Evolutionary conservation across 1,140 invertebrate genomes (phyloP).

Genomic region (Pemphigus obesinymphae): DNA sequence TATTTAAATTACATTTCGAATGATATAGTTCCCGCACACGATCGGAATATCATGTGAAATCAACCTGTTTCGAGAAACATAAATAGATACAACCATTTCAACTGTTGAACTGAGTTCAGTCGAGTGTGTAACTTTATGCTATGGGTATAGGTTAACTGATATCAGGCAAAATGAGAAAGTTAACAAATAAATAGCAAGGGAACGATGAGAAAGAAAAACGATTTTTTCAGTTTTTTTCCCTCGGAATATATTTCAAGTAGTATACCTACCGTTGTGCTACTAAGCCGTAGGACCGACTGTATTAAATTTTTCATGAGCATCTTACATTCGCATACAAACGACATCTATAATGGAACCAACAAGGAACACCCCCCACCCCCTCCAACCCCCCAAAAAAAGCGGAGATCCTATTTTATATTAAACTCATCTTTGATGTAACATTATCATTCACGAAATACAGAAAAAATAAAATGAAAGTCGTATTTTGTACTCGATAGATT

Average conservation of each 20-base stretch:
- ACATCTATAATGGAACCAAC: constrained; percentile 23
- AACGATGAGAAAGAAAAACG: neutral
- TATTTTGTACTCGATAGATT: neutral
- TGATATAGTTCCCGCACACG: neutral
- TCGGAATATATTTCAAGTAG: constrained; percentile 20
- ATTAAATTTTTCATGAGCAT: constrained; percentile 20
- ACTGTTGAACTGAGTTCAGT: neutral
- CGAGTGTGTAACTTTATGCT: neutral
- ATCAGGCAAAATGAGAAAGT: constrained; percentile 5
- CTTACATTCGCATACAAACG: constrained; percentile 22
- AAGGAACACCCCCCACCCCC: neutral
- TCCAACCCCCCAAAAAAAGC: neutral
- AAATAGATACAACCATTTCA: neutral
- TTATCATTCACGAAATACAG: neutral
- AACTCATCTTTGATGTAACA: neutral
- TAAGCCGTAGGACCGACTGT: neutral
- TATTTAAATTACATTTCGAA: too few relatives aligned
- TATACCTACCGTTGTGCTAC: constrained; percentile 4
- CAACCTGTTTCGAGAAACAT: neutral
- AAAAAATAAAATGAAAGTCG: neutral
- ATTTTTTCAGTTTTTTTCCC: constrained; percentile 1
- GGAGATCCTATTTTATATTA: neutral
- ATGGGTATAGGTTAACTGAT: constrained; percentile 5
- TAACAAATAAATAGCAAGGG: constrained; percentile 15
- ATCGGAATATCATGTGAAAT: neutral